These are phyloP conservation scores for Lucifuga dentata DNA, from an alignment of 2,113 vertebrate species.

Conservation along the genomic window DNA sequence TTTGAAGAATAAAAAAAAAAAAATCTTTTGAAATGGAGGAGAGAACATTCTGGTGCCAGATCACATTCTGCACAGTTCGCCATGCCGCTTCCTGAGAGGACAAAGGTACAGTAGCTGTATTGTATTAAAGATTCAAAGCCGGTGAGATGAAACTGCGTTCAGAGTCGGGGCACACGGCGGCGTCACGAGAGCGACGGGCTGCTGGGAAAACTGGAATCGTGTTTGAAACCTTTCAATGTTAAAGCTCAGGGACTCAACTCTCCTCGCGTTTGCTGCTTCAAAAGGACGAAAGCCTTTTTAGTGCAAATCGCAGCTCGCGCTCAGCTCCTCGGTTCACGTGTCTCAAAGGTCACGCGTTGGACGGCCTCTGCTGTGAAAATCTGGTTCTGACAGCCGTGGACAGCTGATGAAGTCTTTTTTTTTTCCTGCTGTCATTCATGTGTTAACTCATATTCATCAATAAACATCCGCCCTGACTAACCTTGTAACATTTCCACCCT, in stretches of 20 bases:
- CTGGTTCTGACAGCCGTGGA: conserved; percentile 28
- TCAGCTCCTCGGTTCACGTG: conserved; percentile 31
- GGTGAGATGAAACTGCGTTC: conserved; percentile 70
- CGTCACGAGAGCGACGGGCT: conserved; percentile 29
- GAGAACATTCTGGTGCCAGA: conserved; percentile 58
- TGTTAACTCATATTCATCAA: conserved; percentile 61
- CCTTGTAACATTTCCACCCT: conserved; percentile 39
- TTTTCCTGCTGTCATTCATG: conserved; percentile 56
- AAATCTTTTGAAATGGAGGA: conserved; percentile 52
- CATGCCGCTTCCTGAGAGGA: conserved; percentile 54
- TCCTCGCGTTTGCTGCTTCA: conserved; percentile 41
- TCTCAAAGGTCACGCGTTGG: conserved; percentile 37
- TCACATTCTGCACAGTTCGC: conserved; percentile 65
- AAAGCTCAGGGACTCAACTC: conserved; percentile 36
- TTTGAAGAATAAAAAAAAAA: conserved; percentile 43
- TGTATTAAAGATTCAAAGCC: conserved; percentile 73
- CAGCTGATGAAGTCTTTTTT: conserved; percentile 31
- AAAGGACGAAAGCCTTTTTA: conserved; percentile 64
- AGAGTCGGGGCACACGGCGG: conserved; percentile 46
- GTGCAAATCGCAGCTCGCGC: conserved; percentile 61
- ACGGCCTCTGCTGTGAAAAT: conserved; percentile 29
- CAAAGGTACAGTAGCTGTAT: conserved; percentile 60
- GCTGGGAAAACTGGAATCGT: conserved; percentile 40
- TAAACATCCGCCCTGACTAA: conserved; percentile 25
- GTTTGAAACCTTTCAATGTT: conserved; percentile 55